Conservation (phyloP, 2,797 vertebrate genomes). For the Semotilus atromaculatus region DNA sequence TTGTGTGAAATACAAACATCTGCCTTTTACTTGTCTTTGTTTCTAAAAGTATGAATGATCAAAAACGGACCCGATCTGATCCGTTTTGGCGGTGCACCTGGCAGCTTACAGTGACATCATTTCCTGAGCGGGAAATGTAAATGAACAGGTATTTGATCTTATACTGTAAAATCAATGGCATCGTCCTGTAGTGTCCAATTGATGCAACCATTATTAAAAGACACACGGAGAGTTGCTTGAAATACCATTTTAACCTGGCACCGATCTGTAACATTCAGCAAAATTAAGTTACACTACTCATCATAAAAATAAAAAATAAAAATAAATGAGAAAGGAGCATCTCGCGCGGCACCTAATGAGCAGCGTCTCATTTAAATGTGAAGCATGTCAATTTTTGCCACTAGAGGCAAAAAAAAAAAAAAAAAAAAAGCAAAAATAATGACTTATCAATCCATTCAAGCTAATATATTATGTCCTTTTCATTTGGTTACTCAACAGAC, state of each 20-base stretch:
- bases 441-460: not conserved
- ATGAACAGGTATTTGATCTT: not conserved
- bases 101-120: not conserved
- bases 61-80: not conserved
- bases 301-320: constrained; percentile 55
- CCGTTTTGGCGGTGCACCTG: not conserved
- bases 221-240: constrained; percentile 65
- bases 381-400: not conserved
- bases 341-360: not conserved
- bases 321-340: not conserved
- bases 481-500: not conserved
- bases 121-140: not conserved
- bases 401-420: not conserved
- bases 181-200: not conserved
- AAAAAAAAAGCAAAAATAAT: not conserved
- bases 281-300: constrained; percentile 69
- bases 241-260: constrained; percentile 68
- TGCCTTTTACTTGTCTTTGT: not conserved
- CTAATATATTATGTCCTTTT: not conserved
- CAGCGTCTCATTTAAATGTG: not conserved
- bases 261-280: constrained; percentile 71
- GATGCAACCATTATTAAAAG: constrained; percentile 68
- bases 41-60: not conserved
- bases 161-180: constrained; percentile 1
- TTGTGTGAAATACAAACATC: not conserved